These are phyloP conservation scores for Drosophila ohnishii DNA, from an alignment of 1,140 invertebrate species.

Conservation along the genomic window DNA sequence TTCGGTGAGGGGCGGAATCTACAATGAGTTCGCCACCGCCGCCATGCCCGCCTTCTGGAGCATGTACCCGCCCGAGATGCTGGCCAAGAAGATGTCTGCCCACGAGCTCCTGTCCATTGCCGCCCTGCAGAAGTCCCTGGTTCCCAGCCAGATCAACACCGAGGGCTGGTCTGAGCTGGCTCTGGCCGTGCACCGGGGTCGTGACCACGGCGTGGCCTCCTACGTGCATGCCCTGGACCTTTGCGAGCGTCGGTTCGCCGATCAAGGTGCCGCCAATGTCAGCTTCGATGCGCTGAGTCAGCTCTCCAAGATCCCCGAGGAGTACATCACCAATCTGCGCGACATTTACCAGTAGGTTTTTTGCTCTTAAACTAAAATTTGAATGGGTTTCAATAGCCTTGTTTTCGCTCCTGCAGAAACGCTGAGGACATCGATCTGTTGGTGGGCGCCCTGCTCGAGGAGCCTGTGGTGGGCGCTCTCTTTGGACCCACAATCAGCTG, in stretches of 20 bases:
- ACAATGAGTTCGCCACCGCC: conserved; percentile 89
- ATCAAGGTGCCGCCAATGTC: conserved; percentile 75
- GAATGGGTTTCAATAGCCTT: background rate
- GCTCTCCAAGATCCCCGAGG: conserved; percentile 71
- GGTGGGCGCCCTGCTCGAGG: conserved; percentile 92
- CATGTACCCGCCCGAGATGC: conserved; percentile 86
- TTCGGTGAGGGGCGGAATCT: conserved; percentile 84
- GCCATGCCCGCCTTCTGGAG: conserved; percentile 90
- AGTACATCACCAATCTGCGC: conserved; percentile 74
- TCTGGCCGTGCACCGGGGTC: conserved; percentile 87
- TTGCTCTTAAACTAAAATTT: background rate
- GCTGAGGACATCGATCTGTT: conserved; percentile 94
- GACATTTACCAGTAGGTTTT: conserved; percentile 77
- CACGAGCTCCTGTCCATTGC: conserved; percentile 84
- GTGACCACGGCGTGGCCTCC: conserved; percentile 95
- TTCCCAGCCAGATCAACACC: conserved; percentile 64
- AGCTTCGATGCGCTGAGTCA: conserved; percentile 65
- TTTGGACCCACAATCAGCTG: conserved; percentile 95
- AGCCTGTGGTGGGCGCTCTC: conserved; percentile 89
- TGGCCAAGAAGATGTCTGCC: conserved; percentile 75
- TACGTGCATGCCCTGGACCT: conserved; percentile 87
- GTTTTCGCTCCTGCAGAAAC: conserved; percentile 83
- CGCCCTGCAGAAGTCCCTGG: conserved; percentile 83
- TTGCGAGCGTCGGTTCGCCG: conserved; percentile 86
- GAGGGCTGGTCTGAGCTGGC: conserved; percentile 84